Base-by-base conservation (phyloP, 1,140 invertebrate species). In the Bombus difficillimus region DNA sequence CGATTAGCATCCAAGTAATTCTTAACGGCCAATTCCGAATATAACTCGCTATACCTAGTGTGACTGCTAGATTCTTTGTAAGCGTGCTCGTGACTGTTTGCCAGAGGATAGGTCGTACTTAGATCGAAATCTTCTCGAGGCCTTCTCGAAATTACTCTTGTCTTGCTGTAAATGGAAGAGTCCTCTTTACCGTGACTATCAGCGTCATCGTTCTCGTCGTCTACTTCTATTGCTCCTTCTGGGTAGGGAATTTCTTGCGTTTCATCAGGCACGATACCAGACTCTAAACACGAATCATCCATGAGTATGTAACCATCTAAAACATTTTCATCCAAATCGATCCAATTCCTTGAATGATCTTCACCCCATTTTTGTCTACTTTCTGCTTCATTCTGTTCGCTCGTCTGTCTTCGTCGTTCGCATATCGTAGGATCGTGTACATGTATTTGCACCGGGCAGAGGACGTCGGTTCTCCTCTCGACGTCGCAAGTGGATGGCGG, bases 1-100 rank as follows among this genome's bases (percentile, higher is more conserved):
- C 80, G 59, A 43, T 64, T 78, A 8, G 32, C 28, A 2, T 88
- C 86, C 1, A 75, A 10, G 6, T 83, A 86, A 2, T 88, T 90
- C 2, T 10, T 83, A 2, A 68, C 57, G 1, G 66, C 68, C 0
- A 85, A 28, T 13, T 74, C 53, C 3, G 87, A 79, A 10, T 85
- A 89, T 15, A 90, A 25, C 34, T 90, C 82, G 12, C 78, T 78
- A 68, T 92, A 92, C 1, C 88, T 92, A 8, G 59, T 83, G 25
- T 92, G 92, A 47, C 91, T 92, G 71, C 81, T 92, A 2, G 89
- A 89, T 1, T 91, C 92, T 6, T 81, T 86, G 47, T 86, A 87
- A 15, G 87, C 86, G 47, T 88, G 89, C 6, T 87, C 92, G 62
- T 93, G 92, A 37, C 92, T 93, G 34, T 93, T 93, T 0, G 92